phyloP scores from a whole-genome alignment of 2,888 invertebrate species.

The Theristus sp. region DNA sequence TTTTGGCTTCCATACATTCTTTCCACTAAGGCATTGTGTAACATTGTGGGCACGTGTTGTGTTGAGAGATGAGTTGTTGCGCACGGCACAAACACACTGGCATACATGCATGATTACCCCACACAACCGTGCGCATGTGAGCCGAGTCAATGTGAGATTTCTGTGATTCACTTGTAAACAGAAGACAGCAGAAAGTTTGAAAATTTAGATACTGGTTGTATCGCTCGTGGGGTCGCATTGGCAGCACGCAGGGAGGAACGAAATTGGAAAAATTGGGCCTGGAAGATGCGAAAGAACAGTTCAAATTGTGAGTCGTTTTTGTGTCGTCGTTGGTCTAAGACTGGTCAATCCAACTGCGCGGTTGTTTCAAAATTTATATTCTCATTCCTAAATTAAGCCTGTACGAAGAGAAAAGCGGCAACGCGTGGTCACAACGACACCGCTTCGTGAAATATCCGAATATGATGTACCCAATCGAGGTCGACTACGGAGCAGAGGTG shows the following conservation, averaged over 20 bases:
- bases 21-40: too few species aligned
- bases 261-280: slow-evolving; percentile 24
- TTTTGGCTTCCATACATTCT: too few species aligned
- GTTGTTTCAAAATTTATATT: not conserved
- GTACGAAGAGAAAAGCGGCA: slow-evolving; percentile 5
- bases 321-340: not conserved
- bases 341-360: too few species aligned
- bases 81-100: not conserved
- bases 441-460: slow-evolving; percentile 53
- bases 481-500: slow-evolving; percentile 55
- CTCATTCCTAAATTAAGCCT: not conserved
- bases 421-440: slow-evolving; percentile 33
- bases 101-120: too few species aligned
- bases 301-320: slow-evolving; percentile 11
- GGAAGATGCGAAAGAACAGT: slow-evolving; percentile 16
- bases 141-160: too few species aligned
- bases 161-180: too few species aligned
- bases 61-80: too few species aligned
- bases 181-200: too few species aligned
- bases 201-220: slow-evolving; percentile 51
- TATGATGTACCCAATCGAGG: slow-evolving; percentile 62
- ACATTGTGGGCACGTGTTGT: too few species aligned
- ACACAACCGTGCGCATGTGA: too few species aligned
- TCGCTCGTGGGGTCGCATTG: slow-evolving; percentile 87
- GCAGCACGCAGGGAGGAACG: slow-evolving; percentile 62